Evolutionary conservation across 2,888 invertebrate species (phyloP).

Genomic region (Clanis bilineata): DNA sequence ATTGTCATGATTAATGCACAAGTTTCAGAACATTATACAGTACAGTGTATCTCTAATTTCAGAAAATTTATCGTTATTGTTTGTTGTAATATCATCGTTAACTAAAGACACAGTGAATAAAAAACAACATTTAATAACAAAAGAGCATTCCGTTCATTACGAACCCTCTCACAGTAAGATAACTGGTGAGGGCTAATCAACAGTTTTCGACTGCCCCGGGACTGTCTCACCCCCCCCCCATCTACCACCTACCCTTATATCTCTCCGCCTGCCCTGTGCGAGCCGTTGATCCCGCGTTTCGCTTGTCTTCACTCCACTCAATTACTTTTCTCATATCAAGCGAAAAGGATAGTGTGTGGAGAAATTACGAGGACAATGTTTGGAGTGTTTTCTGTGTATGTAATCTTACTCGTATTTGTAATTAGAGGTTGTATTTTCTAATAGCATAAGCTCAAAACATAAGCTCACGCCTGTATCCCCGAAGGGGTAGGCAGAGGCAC

Average conservation of each 20-base stretch:
- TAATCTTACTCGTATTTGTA: background rate
- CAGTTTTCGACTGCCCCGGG: background rate
- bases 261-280: background rate
- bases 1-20: no score
- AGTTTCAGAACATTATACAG: background rate
- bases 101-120: background rate
- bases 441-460: no score
- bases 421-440: no score
- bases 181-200: slow-evolving; percentile 3
- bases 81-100: background rate
- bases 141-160: background rate
- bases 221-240: background rate
- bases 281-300: slow-evolving; percentile 8
- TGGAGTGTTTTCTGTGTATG: background rate
- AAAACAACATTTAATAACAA: background rate
- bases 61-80: background rate
- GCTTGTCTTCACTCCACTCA: slow-evolving; percentile 10
- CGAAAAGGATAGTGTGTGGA: background rate
- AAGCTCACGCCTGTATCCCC: no score
- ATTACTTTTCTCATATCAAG: slow-evolving; percentile 10
- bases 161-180: background rate
- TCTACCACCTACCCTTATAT: no score
- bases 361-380: background rate
- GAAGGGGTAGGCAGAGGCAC: no score
- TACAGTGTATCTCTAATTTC: background rate